Evolutionary conservation across 2,888 invertebrate species (phyloP), one percentile per base, ranked within the genome.

Genomic region (Notodonta dromedarius): DNA sequence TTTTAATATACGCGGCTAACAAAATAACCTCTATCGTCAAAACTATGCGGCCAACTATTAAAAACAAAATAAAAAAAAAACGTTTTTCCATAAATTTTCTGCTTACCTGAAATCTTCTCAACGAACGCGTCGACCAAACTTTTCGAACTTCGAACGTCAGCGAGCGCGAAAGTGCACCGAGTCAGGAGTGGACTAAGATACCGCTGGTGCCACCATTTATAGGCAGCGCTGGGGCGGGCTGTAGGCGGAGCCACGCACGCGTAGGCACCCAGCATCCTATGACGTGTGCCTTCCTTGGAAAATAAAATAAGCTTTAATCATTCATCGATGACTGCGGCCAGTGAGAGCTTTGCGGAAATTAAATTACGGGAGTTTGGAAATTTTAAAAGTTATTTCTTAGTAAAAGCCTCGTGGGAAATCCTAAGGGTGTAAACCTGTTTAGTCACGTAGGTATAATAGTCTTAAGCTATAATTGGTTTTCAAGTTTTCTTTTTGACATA

Each of bases 241-340:
- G 82, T 77, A 74, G 91, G 91, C 88, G 91, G 90, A 66, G 91
- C 85, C 72, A 90, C 91, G 90, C 91, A 88, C 77, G 91, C 91
- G 91, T 90, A 80, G 73, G 74, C 72, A 56, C 13, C 35, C 39
- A 61, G 5, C 55, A 70, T 64, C 62, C 67, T 56, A 59, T 76
- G 76, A 77, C 74, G 73, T 76, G 44, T 58, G 68, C 50, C 55
- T 70, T 71, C 61, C 59, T 59, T 50, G 32, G 58, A 24, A 68
- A 63, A 67, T 52, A 62, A 62, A 69, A 51, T 16, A 8, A 16
- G 42, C 24, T 57, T 46, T 13, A 51, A 11, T 61, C 59, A 61
- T 57, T 54, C 14, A 44, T 56, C 44, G 16, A 44, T 56, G 56
- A 56, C 12, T 42, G 24, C 54, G 35, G 39, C 13, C 39, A 39